A percentile compares a stretch with the other conserved stretches of the same genome.
Conservation (phyloP, 2,113 vertebrate species). For the Aplodontia rufa region DNA sequence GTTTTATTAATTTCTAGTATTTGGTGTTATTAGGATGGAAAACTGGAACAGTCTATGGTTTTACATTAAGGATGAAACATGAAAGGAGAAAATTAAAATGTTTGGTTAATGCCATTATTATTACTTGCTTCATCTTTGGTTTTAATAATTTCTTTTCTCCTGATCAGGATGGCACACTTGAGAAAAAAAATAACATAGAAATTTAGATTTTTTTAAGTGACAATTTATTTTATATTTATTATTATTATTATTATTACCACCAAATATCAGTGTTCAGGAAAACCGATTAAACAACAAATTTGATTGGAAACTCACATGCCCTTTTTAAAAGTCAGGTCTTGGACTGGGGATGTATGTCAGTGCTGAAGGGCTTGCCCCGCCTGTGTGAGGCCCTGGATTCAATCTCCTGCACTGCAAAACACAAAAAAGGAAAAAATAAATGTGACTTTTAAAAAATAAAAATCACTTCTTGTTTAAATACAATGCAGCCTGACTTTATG, state of each 20-base stretch:
- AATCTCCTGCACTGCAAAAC: not conserved
- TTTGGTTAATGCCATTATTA: not conserved
- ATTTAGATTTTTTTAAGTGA: not conserved
- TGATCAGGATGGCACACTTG: not conserved
- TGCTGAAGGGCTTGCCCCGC: not conserved
- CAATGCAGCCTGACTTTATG: not conserved
- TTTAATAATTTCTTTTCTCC: not conserved
- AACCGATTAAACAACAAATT: not conserved
- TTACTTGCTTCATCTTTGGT: not conserved
- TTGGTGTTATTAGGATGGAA: not conserved
- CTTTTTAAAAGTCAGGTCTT: not conserved
- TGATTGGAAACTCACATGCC: not conserved
- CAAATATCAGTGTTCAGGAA: not conserved
- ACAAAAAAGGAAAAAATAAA: not conserved
- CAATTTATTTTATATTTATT: not conserved
- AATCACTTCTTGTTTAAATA: slow-evolving; percentile 12
- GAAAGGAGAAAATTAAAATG: not conserved
- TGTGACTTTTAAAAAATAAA: not conserved
- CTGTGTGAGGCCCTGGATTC: not conserved
- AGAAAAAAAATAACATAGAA: slow-evolving; percentile 6
- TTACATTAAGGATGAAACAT: not conserved
- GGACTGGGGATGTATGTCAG: not conserved
- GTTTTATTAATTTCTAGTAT: not conserved
- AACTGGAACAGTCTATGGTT: not conserved
- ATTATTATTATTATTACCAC: no score